phyloP scores from a whole-genome alignment of 2,113 vertebrate species.

The Amblyornis subalaris region DNA sequence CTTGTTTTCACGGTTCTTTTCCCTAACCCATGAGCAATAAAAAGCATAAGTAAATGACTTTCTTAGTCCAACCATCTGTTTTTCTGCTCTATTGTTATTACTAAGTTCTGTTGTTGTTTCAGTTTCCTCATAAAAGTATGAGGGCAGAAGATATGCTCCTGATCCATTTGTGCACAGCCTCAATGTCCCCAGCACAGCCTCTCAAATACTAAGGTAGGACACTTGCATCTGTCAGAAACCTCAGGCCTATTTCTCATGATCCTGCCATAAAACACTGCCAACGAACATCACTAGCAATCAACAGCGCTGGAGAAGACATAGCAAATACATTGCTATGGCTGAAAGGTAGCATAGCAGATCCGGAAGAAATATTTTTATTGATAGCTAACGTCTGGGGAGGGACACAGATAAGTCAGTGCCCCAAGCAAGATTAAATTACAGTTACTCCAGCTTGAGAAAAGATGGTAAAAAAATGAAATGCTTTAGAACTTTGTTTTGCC shows the following conservation, averaged over 20 bases:
- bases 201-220: rapidly evolving
- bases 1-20: neutral
- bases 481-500: neutral
- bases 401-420: neutral
- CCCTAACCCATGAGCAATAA: neutral
- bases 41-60: neutral
- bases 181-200: neutral
- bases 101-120: neutral
- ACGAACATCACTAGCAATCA: neutral
- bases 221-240: neutral
- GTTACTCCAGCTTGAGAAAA: neutral
- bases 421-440: neutral
- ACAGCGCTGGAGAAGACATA: neutral
- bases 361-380: neutral
- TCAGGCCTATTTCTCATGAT: neutral
- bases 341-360: neutral
- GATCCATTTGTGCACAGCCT: neutral
- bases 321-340: neutral
- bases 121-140: neutral
- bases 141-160: neutral
- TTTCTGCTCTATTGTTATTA: neutral
- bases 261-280: neutral
- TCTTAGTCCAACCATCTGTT: neutral
- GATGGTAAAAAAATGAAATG: neutral
- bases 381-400: neutral